A percentile compares a stretch with the other conserved stretches of the same genome.
Conservation (phyloP, 1,140 invertebrate genomes). For the Paracyclopina nana region DNA sequence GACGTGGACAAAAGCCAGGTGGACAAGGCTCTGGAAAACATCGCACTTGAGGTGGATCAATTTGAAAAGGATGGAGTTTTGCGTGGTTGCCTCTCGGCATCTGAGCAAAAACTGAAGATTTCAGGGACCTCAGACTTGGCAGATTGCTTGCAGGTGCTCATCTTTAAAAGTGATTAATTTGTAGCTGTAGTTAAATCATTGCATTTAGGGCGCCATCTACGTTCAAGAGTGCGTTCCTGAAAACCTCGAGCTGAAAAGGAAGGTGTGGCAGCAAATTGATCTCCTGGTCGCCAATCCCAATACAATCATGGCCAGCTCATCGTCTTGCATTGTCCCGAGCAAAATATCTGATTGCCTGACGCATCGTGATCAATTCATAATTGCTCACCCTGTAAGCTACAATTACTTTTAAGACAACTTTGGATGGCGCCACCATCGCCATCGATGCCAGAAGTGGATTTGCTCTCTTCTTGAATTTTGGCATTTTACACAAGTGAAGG, state of each 20-base stretch:
- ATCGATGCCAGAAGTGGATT: too few relatives aligned
- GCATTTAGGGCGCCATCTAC: constrained; percentile 39
- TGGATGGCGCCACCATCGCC: too few relatives aligned
- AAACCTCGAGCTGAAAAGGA: constrained; percentile 57
- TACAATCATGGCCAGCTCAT: constrained; percentile 8
- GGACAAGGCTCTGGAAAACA: constrained; percentile 24
- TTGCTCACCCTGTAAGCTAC: constrained; percentile 61
- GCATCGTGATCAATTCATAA: constrained; percentile 48
- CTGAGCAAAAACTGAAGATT: constrained; percentile 17
- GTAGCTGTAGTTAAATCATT: background rate
- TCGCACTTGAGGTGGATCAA: background rate
- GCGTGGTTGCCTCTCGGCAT: constrained; percentile 32
- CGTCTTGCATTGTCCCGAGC: constrained; percentile 30
- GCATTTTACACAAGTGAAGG: too few relatives aligned
- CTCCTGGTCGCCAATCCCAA: constrained; percentile 33
- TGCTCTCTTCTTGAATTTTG: too few relatives aligned
- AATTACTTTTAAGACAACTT: background rate
- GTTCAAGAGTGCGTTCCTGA: constrained; percentile 85
- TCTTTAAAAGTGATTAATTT: constrained; percentile 20
- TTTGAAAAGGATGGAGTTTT: constrained; percentile 42
- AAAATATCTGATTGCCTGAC: constrained; percentile 52
- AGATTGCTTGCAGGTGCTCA: constrained; percentile 31
- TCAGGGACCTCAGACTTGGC: constrained; percentile 41
- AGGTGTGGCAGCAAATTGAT: constrained; percentile 57
- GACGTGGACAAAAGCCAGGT: constrained; percentile 58